Evolutionary conservation across 2,797 vertebrate species (phyloP).

Genomic region (Aulostomus chinensis): DNA sequence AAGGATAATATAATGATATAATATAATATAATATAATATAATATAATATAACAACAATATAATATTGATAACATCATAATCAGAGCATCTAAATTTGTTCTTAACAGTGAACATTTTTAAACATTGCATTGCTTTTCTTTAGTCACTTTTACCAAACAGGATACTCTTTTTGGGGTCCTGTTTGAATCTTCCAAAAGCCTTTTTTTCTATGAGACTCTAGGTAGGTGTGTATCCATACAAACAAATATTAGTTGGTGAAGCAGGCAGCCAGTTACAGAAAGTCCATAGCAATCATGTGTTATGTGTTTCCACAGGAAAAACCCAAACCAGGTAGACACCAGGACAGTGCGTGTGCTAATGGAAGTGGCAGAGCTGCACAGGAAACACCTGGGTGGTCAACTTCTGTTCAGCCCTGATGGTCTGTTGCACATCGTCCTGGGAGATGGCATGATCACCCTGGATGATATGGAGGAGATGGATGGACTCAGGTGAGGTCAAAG

Average conservation of each 20-base stretch:
- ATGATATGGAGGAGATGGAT: constrained; percentile 99
- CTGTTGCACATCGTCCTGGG: constrained; percentile 95
- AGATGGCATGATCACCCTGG: constrained; percentile 98
- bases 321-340: constrained; percentile 91
- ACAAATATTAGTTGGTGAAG: no score
- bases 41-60: no score
- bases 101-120: constrained; percentile 7
- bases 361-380: constrained; percentile 97
- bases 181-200: no score
- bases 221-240: no score
- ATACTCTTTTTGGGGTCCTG: no score
- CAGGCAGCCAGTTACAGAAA: background rate
- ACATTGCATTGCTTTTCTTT: constrained; percentile 12
- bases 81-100: constrained; percentile 1
- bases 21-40: no score
- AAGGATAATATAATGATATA: no score
- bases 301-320: constrained; percentile 85
- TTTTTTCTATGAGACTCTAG: background rate
- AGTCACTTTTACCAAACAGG: constrained; percentile 1
- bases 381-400: constrained; percentile 95
- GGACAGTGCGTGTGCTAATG: constrained; percentile 90
- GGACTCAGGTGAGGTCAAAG: constrained; percentile 90
- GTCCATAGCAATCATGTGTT: background rate
- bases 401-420: constrained; percentile 92
- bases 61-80: no score